Conservation (phyloP, 2,888 invertebrate genomes). For the Sphaeridia pumilis region DNA sequence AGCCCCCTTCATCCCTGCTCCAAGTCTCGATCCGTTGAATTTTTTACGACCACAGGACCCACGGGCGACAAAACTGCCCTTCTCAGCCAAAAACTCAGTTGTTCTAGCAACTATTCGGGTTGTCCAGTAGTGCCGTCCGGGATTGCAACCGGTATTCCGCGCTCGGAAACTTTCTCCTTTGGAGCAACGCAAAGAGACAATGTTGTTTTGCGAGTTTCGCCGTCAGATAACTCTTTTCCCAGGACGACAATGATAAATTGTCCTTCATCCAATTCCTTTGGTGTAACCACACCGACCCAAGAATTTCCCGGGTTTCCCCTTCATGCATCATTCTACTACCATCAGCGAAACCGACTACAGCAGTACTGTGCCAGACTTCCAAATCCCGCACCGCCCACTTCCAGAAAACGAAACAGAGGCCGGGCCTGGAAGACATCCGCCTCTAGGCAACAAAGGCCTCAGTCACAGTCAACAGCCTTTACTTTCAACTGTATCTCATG, state of each 20-base stretch:
- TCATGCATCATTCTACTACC: constrained; percentile 2
- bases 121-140: constrained; percentile 33
- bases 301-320: constrained; percentile 6
- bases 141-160: constrained; percentile 11
- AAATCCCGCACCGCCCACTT: background rate
- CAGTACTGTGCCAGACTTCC: background rate
- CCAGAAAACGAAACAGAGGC: background rate
- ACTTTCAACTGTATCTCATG: constrained; percentile 34
- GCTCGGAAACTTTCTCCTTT: constrained; percentile 8
- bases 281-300: constrained; percentile 2
- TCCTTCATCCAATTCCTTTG: constrained; percentile 2
- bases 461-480: constrained; percentile 13
- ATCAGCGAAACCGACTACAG: background rate
- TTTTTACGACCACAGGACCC: constrained; percentile 2
- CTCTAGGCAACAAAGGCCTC: constrained; percentile 11
- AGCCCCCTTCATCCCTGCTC: no score
- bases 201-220: constrained; percentile 1
- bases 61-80: background rate
- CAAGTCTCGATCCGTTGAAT: constrained; percentile 13
- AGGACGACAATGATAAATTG: constrained; percentile 1
- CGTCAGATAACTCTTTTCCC: background rate
- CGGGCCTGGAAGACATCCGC: constrained; percentile 4
- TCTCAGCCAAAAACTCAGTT: no score
- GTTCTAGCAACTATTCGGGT: no score
- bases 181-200: background rate